Evolutionary conservation across 2,888 invertebrate genomes (phyloP), one percentile per base, ranked within the genome.

Genomic region (Erebia ligea): DNA sequence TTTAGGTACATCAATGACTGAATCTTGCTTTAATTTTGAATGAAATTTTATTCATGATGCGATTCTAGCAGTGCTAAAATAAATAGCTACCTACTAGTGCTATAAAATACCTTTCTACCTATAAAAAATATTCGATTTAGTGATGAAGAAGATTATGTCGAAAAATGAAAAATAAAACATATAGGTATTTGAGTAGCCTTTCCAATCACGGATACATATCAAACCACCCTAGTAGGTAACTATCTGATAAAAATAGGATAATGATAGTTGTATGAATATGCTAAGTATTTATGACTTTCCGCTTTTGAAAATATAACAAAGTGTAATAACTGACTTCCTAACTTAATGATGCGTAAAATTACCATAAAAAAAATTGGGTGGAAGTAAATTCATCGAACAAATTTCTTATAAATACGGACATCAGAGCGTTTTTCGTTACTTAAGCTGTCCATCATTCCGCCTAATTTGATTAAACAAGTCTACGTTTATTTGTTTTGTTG

Each of bases 391-490:
- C n/a, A 34, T 58, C 25, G 57, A n/a, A 17, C 17, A 19, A 34
- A 11, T 21, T 13, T 56, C 21, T 21, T 11, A 17, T 58, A n/a
- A 58, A 58, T 25, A 34, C 45, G 11, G 45, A 45, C 13, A 13
- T 1, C 10, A 19, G 15, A 58, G 34, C n/a, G 2, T 58, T 58
- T 57, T 58, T 58, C 57, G 34, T 58, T 58, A 54, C 34, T 11
- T n/a, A 8, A 25, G 15, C 25, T 58, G 25, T 58, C 57, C 25
- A 34, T 58, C 34, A 58, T 34, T 34, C 57, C 57, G 34, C 10
- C 25, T 58, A 58, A 58, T 58, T 34, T 58, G 34, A 58, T 58
- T 34, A 58, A 58, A 34, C 21, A 34, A 34, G 15, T 21, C 15
- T n/a, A 15, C 34, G 34, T 58, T 57, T 25, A n/a, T 34, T 58